These are phyloP conservation scores for Athetis lepigone DNA, from an alignment of 2,888 invertebrate species.

Conservation along the genomic window DNA sequence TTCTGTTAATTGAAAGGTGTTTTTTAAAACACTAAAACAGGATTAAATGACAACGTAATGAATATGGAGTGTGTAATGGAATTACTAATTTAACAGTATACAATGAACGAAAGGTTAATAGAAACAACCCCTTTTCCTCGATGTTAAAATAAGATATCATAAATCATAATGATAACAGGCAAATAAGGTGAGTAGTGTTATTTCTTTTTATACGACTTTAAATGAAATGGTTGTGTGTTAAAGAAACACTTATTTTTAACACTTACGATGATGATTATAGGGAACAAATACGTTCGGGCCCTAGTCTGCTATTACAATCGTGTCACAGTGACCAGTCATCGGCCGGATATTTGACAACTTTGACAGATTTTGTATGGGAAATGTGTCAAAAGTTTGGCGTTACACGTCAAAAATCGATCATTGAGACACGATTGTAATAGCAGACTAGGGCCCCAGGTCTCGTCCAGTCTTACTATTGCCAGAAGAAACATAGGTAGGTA, in stretches of 20 bases:
- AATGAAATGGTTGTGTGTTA: too few species aligned
- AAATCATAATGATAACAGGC: conserved; percentile 42
- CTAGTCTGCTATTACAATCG: too few species aligned
- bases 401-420: too few species aligned
- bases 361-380: too few species aligned
- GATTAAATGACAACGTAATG: conserved; percentile 71
- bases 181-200: background rate
- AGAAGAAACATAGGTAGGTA: conserved; percentile 14
- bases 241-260: too few species aligned
- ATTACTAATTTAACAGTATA: conserved; percentile 74
- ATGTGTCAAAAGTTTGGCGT: too few species aligned
- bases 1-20: conserved; percentile 65
- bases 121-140: conserved; percentile 59
- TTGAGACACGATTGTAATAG: too few species aligned
- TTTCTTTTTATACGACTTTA: background rate
- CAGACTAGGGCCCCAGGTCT: too few species aligned
- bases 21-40: conserved; percentile 62
- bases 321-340: too few species aligned
- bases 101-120: conserved; percentile 74
- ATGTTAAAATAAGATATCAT: conserved; percentile 47
- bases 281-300: background rate
- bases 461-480: conserved; percentile 10
- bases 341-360: too few species aligned
- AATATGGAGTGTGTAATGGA: conserved; percentile 76
- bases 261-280: conserved; percentile 2